Base-by-base conservation (phyloP, 1,140 invertebrate genomes). In the Zaprionus tsacasi region DNA sequence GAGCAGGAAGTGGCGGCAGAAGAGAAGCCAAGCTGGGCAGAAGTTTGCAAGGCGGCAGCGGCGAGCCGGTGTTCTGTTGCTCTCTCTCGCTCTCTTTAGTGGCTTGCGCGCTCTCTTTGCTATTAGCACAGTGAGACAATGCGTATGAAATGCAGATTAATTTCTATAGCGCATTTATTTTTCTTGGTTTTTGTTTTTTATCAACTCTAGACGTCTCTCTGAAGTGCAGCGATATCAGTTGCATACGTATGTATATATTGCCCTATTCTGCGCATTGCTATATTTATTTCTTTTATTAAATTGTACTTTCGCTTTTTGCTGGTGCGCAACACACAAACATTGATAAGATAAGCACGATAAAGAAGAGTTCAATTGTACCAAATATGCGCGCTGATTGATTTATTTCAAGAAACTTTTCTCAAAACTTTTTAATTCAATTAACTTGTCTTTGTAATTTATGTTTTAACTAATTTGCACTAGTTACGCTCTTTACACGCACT, bases 341-440 rank as follows among this genome's bases (percentile, higher is more conserved):
- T 45, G 45, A 50, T 50, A 50, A 50, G 45, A 50, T 50, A 50
- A 50, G 17, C 11, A 11, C 45, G 17, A 50, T 25, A 21, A 11
- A 50, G 15, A 35, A 35, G 33, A 7, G 7, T 35, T 35, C 33
- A 35, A 10, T 35, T 35, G 4, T 6, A 35, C 33, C 7, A 6
- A 35, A 6, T 35, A 35, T 45, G n/a, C 15, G 15, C n/a, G 43
- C n/a, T 45, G 15, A 17, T 40, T n/a, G 13, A 40, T 8, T 33
- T 33, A 6, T 5, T 35, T 35, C 33, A 35, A 35, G 1, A 35
- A 33, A 33, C 5, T 2, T 6, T n/a, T n/a, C n/a, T n/a, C n/a
- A 35, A 35, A 35, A 8, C 6, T 35, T 5, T 30, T 30, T 30
- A 30, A 30, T 30, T 10, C 6, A 35, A 35, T 35, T 35, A 35